Evolutionary conservation across 2,113 vertebrate genomes (phyloP), one percentile per base, ranked within the genome.

Genomic region (Chaetura pelagica): DNA sequence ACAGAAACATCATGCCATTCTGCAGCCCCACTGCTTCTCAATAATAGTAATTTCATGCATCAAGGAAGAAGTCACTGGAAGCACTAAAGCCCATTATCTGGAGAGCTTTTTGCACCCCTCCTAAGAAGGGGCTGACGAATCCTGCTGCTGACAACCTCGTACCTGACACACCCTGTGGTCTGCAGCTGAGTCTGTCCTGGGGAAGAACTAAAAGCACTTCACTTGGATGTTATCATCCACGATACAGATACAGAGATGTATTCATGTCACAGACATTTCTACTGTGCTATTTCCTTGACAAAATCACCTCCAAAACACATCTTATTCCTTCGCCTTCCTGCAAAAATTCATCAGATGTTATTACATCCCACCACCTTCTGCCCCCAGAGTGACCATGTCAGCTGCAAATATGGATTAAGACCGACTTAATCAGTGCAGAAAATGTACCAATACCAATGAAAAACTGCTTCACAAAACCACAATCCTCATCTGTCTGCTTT

Each of bases 21-120:
- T 44, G 84, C 90, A 93, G 87, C 29, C 13, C 49, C 48, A 59
- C 2, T 27, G 96, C 74, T 64, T 35, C 22, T 62, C 61, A 40
- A 29, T 32, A 83, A 76, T 3, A 68, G 76, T 22, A 4, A 89
- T 88, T 89, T 73, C 83, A 90, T 15, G 76, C 95, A 63, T 32
- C 7, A 10, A n/a, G 68, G 88, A 73, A 92, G 94, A 89, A 92
- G 88, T 83, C 89, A 86, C 91, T 92, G 93, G 94, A 97, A 97
- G 77, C 82, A 88, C 58, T 58, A 27, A 74, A 80, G 7, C 58
- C 81, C 72, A 27, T 67, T 87, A 71, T 69, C 77, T 26, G 26
- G 4, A 64, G 23, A 93, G 95, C 87, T 88, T 63, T 61, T 57
- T 67, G 68, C 46, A 40, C 57, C 87, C 55, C 63, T 93, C 72